Evolutionary conservation across 2,113 vertebrate species (phyloP).

Genomic region (Ascaphus truei): DNA sequence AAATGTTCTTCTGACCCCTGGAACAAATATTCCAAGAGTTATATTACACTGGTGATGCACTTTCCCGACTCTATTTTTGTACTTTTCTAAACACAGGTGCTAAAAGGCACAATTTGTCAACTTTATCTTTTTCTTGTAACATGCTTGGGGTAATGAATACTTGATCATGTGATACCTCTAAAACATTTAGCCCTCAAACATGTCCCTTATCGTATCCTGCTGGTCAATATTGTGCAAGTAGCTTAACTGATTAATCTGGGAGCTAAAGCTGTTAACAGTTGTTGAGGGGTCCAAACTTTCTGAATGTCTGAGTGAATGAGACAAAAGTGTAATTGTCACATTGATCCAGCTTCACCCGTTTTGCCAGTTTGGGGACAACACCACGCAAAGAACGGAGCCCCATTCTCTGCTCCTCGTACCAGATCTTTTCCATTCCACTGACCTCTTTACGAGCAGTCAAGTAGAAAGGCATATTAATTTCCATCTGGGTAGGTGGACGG

Average conservation of each 20-base stretch:
- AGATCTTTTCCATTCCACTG: conserved; percentile 15
- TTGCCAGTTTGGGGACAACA: conserved; percentile 45
- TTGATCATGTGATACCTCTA: not conserved
- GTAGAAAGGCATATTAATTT: conserved; percentile 45
- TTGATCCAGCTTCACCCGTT: conserved; percentile 51
- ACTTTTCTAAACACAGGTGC: not conserved
- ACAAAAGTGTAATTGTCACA: conserved; percentile 54
- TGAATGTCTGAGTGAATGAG: conserved; percentile 53
- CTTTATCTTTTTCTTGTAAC: too few species aligned
- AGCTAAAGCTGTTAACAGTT: conserved; percentile 40
- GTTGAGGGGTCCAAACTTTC: conserved; percentile 40
- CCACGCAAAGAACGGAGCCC: conserved; percentile 41
- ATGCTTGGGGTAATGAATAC: not conserved
- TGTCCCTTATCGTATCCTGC: not conserved
- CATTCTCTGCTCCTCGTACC: conserved; percentile 52
- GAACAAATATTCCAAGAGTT: too few species aligned
- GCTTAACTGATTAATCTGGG: not conserved
- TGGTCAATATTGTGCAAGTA: not conserved
- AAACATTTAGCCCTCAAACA: not conserved
- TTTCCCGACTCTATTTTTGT: too few species aligned
- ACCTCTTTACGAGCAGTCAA: conserved; percentile 44
- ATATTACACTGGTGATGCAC: too few species aligned
- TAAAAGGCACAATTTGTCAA: conserved; percentile 26
- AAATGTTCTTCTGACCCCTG: too few species aligned
- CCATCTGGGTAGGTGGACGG: conserved; percentile 31